Evolutionary conservation across 1,140 invertebrate genomes (phyloP).

Genomic region (Drosophila murphyi): DNA sequence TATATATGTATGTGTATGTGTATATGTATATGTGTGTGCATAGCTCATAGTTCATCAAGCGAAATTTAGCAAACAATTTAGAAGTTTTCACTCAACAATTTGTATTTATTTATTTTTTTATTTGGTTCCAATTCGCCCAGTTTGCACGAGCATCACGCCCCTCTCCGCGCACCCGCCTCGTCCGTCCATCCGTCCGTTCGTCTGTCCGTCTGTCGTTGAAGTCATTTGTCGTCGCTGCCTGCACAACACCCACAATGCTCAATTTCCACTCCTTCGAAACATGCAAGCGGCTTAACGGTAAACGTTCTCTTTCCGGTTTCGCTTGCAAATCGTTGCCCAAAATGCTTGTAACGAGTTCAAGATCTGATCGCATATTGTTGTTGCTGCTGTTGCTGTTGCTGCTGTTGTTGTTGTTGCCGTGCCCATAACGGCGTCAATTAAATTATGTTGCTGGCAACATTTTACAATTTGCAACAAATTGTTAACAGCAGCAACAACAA

Average conservation of each 20-base stretch:
- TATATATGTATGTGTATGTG: too few species aligned
- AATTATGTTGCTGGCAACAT: conserved; percentile 80
- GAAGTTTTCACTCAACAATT: not conserved
- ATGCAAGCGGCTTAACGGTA: conserved; percentile 26
- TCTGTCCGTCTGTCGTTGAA: too few species aligned
- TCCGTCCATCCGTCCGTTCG: not conserved
- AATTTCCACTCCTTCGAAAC: conserved; percentile 10
- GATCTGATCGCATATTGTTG: conserved; percentile 44
- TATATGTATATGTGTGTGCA: too few species aligned
- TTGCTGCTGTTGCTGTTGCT: conserved; percentile 33
- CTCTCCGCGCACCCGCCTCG: not conserved
- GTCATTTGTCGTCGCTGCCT: not conserved
- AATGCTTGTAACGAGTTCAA: conserved; percentile 44
- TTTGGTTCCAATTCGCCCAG: too few species aligned
- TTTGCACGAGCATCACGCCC: too few species aligned
- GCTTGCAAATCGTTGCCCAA: conserved; percentile 48
- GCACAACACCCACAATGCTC: conserved; percentile 1
- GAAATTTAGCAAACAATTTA: not conserved
- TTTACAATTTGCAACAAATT: conserved; percentile 82
- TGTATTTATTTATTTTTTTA: not conserved
- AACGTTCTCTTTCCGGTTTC: conserved; percentile 54
- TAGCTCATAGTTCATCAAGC: not conserved
- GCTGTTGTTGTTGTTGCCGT: conserved; percentile 52
- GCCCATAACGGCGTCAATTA: conserved; percentile 81
- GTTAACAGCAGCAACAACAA: conserved; percentile 63